phyloP scores from a whole-genome alignment of 2,797 vertebrate genomes.

The Atherinosoma microstoma region DNA sequence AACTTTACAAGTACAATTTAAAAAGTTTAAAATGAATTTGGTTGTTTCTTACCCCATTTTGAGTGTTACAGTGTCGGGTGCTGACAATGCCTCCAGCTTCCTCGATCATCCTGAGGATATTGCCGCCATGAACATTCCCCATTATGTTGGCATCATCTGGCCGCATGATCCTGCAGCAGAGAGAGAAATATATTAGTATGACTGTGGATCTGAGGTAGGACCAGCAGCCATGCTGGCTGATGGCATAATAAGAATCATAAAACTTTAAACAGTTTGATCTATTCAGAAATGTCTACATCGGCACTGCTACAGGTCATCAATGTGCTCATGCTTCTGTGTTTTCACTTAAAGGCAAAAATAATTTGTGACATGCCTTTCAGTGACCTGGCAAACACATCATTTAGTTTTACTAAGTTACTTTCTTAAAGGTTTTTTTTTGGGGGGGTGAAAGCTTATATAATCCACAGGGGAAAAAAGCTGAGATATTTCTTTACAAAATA shows the following conservation, averaged over 20 bases:
- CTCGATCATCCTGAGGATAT: slow-evolving; percentile 96
- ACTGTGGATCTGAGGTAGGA: background rate
- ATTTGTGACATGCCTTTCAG: background rate
- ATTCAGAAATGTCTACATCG: background rate
- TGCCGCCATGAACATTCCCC: slow-evolving; percentile 93
- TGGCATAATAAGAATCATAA: no score
- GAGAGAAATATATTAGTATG: background rate
- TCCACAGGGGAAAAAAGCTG: no score
- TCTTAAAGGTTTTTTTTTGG: no score
- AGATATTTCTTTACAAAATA: background rate
- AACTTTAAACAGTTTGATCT: no score
- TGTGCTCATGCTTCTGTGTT: no score
- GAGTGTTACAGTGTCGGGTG: slow-evolving; percentile 94
- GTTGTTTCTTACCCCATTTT: slow-evolving; percentile 81
- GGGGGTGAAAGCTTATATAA: no score
- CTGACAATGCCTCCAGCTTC: slow-evolving; percentile 94
- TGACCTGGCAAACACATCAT: background rate
- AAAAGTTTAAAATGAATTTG: background rate
- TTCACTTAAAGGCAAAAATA: no score
- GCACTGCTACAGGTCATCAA: no score
- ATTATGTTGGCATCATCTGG: slow-evolving; percentile 93
- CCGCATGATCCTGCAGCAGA: slow-evolving; percentile 89
- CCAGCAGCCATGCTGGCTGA: background rate
- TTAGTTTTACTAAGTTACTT: background rate
- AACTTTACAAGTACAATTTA: background rate